A percentile compares a stretch with the other conserved stretches of the same genome.
phyloP scores from a whole-genome alignment of 2,888 invertebrate genomes.

The Drosophila kokeensis region DNA sequence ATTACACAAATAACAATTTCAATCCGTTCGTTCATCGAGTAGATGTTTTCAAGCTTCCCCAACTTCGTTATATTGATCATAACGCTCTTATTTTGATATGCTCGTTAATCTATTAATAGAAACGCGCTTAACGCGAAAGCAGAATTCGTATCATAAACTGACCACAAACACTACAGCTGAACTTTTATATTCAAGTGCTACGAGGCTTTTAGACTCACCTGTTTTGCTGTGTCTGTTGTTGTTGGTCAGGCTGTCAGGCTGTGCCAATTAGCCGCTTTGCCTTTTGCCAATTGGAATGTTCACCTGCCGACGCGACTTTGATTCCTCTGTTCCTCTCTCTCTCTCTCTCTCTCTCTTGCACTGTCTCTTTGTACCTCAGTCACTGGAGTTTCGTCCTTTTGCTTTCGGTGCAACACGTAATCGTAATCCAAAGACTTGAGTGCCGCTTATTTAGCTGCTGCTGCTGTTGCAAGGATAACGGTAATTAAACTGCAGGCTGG shows the following conservation, averaged over 20 bases:
- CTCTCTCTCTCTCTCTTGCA: not conserved
- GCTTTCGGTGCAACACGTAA: conserved; percentile 16
- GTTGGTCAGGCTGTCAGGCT: conserved; percentile 11
- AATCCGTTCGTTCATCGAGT: no score
- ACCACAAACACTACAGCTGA: not conserved
- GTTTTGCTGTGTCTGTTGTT: conserved; percentile 36
- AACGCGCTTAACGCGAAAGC: not conserved
- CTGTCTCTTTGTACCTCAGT: not conserved
- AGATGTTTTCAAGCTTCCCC: no score
- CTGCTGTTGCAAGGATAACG: conserved; percentile 69
- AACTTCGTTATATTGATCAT: no score
- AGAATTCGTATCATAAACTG: not conserved
- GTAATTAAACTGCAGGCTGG: conserved; percentile 71
- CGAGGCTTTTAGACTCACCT: conserved; percentile 51
- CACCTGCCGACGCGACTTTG: conserved; percentile 43
- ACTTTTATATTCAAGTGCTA: not conserved
- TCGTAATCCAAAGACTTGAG: conserved; percentile 46
- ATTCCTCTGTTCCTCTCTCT: conserved; percentile 23
- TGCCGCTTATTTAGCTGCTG: conserved; percentile 45
- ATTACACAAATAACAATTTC: not conserved
- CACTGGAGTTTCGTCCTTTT: conserved; percentile 37
- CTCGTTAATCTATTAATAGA: conserved; percentile 14
- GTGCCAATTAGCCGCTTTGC: conserved; percentile 63
- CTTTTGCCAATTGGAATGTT: conserved; percentile 69
- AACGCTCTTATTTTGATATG: not conserved